Evolutionary conservation across 2,113 vertebrate genomes (phyloP), one percentile per base, ranked within the genome.

Genomic region (Leptocoma aspasia): DNA sequence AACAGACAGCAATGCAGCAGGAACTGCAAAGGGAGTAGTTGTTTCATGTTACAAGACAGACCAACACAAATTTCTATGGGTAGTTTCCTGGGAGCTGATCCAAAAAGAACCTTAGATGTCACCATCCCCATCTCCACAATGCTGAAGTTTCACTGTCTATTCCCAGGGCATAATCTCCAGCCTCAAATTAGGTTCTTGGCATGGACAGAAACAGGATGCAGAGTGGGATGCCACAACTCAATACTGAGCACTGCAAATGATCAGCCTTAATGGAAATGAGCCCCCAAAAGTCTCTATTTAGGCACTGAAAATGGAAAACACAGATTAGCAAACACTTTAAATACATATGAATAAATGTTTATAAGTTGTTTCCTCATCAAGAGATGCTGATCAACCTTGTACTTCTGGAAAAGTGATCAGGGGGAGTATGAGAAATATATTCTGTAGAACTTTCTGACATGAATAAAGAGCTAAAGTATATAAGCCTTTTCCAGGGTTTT

Each of bases 61-160:
- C 23, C 59, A 50, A 66, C 41, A 35, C 26, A 54, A 76, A 84
- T 84, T 39, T 75, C 57, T 53, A 76, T 64, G 69, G 60, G 60
- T 89, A 80, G 77, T 82, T 89, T 94, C 82, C 75, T 80, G 80
- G 82, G 76, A 92, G 66, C 26, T 31, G 60, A 81, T 94, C 92
- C 92, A 83, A 77, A 72, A 59, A 88, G 54, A 54, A 37, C 35
- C 30, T 87, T 79, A 68, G 53, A 57, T 82, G 49, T 82, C 75
- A 61, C 54, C 59, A 50, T 60, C 27, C 31, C 26, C 54, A 77
- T 31, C 20, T 56, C 21, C 0, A 6, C 63, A 77, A 35, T 54
- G 73, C 39, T 2, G 4, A 70, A 52, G 21, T 33, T 91, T 82
- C 61, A 41, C 2, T 30, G 12, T n/a, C 47, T 84, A 12, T 71